phyloP scores from a whole-genome alignment of 2,888 invertebrate species.

The Thyatira batis region DNA sequence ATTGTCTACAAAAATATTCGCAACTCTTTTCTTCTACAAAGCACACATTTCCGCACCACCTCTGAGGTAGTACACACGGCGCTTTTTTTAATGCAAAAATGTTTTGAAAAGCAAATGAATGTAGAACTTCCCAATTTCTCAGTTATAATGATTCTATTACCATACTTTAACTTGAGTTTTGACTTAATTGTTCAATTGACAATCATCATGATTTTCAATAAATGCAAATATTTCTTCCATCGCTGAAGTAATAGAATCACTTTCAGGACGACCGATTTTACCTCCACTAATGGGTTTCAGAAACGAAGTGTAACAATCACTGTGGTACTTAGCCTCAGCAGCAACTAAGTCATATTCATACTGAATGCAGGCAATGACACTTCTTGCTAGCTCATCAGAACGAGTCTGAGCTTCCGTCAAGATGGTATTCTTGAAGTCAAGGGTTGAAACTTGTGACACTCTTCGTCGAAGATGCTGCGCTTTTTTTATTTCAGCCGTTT shows the following conservation, averaged over 20 bases:
- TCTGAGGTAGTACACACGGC: too few species aligned
- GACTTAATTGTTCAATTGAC: conserved; percentile 11
- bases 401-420: conserved; percentile 20
- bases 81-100: too few species aligned
- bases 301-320: conserved; percentile 36
- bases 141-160: neutral
- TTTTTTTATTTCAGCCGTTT: conserved; percentile 4
- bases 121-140: conserved; percentile 3
- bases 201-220: conserved; percentile 22
- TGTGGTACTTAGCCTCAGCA: conserved; percentile 43
- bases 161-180: conserved; percentile 3
- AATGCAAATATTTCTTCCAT: conserved; percentile 46
- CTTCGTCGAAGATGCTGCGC: conserved; percentile 3
- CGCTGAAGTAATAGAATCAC: conserved; percentile 30
- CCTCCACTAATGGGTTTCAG: conserved; percentile 34
- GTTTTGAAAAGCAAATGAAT: neutral
- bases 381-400: conserved; percentile 27
- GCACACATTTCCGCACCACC: too few species aligned
- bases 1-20: too few species aligned
- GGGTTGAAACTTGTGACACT: conserved; percentile 3
- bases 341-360: conserved; percentile 26
- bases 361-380: conserved; percentile 27
- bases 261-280: conserved; percentile 43
- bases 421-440: conserved; percentile 7
- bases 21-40: too few species aligned